Conservation (phyloP, 2,797 vertebrate species). For the Diplodus puntazzo region DNA sequence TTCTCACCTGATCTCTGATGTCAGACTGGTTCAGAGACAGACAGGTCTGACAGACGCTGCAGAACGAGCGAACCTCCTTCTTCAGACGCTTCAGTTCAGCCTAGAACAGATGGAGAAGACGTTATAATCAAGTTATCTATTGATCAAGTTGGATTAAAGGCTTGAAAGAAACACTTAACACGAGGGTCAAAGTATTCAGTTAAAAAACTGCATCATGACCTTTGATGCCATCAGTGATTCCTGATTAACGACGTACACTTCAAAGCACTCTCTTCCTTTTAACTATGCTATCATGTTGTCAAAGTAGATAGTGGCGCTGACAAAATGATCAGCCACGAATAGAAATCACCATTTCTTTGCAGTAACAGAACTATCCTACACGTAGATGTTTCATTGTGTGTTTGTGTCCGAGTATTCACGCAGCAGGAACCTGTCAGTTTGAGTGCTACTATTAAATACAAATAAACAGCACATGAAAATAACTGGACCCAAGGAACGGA, state of each 20-base stretch:
- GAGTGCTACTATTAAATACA: background rate
- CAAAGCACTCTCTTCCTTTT: background rate
- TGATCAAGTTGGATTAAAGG: background rate
- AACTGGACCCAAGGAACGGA: background rate
- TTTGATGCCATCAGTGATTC: background rate
- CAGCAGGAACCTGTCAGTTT: background rate
- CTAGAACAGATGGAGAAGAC: slow-evolving; percentile 67
- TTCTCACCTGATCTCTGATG: slow-evolving; percentile 85
- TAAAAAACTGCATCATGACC: background rate
- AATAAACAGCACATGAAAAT: slow-evolving; percentile 8
- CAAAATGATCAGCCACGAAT: no score
- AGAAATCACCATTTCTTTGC: no score
- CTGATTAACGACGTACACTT: background rate
- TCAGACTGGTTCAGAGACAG: slow-evolving; percentile 79
- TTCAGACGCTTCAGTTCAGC: slow-evolving; percentile 78
- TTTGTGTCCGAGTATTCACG: background rate
- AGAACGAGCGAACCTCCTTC: slow-evolving; percentile 81
- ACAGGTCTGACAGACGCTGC: slow-evolving; percentile 86
- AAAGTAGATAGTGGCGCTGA: background rate
- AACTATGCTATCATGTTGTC: background rate
- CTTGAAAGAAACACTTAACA: background rate
- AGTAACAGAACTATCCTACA: no score
- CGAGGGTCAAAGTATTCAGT: background rate
- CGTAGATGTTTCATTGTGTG: no score
- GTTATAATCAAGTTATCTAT: background rate